Conservation (phyloP, 2,888 invertebrate species). For the Electrophaes corylata region DNA sequence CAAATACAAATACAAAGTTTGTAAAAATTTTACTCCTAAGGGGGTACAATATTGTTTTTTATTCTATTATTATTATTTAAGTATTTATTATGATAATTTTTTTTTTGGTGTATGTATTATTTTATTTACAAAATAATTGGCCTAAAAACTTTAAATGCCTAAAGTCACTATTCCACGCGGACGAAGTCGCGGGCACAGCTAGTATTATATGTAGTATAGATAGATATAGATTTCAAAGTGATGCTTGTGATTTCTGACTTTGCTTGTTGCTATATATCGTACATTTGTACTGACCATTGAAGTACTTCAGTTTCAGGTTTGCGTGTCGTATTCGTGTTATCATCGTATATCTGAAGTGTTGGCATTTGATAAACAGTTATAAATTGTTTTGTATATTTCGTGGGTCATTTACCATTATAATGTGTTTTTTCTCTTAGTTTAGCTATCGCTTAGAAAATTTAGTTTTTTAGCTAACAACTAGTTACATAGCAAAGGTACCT, state of each 20-base stretch:
- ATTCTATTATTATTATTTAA: too few species aligned
- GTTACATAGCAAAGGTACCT: not conserved
- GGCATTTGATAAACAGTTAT: conserved; percentile 52
- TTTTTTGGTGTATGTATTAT: too few species aligned
- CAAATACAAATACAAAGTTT: too few species aligned
- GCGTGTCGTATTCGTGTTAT: conserved; percentile 52
- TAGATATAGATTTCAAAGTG: too few species aligned
- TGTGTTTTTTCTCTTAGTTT: conserved; percentile 17
- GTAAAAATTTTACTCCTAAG: too few species aligned
- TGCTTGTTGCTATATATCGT: not conserved
- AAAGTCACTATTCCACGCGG: too few species aligned
- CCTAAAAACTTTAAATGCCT: too few species aligned
- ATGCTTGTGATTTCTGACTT: not conserved
- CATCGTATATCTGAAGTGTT: conserved; percentile 53
- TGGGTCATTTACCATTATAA: conserved; percentile 30
- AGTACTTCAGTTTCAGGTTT: conserved; percentile 29
- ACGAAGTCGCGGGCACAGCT: too few species aligned
- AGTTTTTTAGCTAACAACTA: not conserved
- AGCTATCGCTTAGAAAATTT: conserved; percentile 9
- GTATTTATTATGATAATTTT: too few species aligned
- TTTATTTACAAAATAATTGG: too few species aligned
- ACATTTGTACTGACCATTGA: not conserved
- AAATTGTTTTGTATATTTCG: conserved; percentile 45
- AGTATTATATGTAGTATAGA: too few species aligned
- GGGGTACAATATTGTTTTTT: too few species aligned